Percentiles rank a stretch among this genome's conserved stretches.
phyloP scores from a whole-genome alignment of 2,113 vertebrate species.

The Clinocottus analis region DNA sequence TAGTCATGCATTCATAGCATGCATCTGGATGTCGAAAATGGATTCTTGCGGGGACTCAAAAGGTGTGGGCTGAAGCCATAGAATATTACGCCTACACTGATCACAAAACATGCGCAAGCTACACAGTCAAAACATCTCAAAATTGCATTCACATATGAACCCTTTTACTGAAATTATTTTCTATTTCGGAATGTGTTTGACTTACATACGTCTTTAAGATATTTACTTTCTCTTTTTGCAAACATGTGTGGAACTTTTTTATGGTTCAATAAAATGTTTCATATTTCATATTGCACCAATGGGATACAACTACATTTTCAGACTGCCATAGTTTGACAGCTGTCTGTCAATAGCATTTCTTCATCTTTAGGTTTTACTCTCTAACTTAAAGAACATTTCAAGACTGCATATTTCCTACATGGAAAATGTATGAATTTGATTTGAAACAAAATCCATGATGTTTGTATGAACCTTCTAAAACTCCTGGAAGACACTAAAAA shows the following conservation, averaged over 20 bases:
- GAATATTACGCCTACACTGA: too few species aligned
- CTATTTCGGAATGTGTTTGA: background rate
- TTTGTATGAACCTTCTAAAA: conserved; percentile 15
- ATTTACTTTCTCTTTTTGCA: background rate
- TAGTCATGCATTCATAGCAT: too few species aligned
- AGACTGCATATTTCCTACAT: conserved; percentile 27
- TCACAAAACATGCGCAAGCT: background rate
- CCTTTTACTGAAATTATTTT: too few species aligned
- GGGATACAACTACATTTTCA: background rate
- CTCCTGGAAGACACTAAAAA: conserved; percentile 23
- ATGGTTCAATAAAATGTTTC: background rate
- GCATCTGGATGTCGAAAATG: too few species aligned
- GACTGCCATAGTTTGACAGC: background rate
- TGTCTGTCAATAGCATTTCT: conserved; percentile 4
- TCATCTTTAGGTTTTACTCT: background rate
- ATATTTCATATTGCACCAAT: background rate
- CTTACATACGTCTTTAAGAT: background rate
- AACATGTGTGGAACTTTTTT: background rate
- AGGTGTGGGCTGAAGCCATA: too few species aligned
- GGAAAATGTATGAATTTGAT: too few species aligned
- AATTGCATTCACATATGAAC: background rate
- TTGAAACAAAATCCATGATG: conserved; percentile 33
- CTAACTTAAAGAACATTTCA: conserved; percentile 4
- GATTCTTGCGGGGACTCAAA: too few species aligned
- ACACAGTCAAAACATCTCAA: background rate